These are phyloP conservation scores for Platyrinchus mystaceus DNA, from an alignment of 2,797 vertebrate genomes.

Conservation along the genomic window DNA sequence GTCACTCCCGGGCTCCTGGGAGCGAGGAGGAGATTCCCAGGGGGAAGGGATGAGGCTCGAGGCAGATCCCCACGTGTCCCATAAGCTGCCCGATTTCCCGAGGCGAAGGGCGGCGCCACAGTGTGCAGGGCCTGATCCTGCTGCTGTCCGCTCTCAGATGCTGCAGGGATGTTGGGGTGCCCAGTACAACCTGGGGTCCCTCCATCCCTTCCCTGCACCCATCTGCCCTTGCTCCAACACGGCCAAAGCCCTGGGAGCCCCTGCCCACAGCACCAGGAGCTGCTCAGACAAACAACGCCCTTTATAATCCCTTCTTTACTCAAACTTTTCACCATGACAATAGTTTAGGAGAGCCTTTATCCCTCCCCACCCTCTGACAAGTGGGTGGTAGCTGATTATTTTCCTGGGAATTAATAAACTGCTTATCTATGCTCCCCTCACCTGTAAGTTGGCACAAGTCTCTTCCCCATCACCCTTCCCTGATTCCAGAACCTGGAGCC, in stretches of 20 bases:
- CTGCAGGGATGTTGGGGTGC: not conserved
- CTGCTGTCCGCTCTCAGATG: not conserved
- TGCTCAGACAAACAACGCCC: rapidly evolving
- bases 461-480: not conserved
- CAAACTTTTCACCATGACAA: not conserved
- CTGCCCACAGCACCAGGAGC: rapidly evolving
- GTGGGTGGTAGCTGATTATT: not conserved
- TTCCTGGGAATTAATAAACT: not conserved
- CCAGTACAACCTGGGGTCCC: not conserved
- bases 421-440: not conserved
- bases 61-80: not conserved
- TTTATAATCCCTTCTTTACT: not conserved
- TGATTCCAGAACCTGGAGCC: not conserved
- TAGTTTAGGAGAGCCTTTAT: not conserved
- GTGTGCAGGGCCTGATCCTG: rapidly evolving
- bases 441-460: not conserved
- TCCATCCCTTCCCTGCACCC: not conserved
- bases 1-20: constrained; percentile 11
- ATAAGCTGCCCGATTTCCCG: not conserved
- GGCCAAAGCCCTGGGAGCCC: not conserved
- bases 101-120: not conserved
- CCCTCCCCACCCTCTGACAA: not conserved
- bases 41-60: not conserved
- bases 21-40: constrained; percentile 53
- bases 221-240: rapidly evolving